Evolutionary conservation across 2,888 invertebrate species (phyloP).

Genomic region (Cryptus armator): DNA sequence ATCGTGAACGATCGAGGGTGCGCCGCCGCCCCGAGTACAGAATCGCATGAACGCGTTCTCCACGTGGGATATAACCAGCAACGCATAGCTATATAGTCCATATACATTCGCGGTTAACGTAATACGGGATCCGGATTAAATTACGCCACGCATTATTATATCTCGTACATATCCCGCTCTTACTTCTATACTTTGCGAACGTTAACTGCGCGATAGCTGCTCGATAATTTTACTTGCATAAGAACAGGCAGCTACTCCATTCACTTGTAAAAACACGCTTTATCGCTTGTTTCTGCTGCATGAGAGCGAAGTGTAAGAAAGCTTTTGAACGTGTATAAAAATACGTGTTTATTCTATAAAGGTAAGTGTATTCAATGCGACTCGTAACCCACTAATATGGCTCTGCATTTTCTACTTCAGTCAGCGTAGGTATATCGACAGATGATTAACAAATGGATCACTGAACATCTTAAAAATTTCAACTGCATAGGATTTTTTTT

Average conservation of each 20-base stretch:
- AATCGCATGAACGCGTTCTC: conserved; percentile 23
- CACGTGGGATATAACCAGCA: not conserved
- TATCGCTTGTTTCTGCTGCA: not conserved
- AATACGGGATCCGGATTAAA: conserved; percentile 58
- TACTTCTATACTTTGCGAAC: conserved; percentile 32
- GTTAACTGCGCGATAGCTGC: conserved; percentile 31
- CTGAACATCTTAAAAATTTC: too few species aligned
- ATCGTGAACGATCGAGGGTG: conserved; percentile 45
- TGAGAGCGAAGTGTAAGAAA: not conserved
- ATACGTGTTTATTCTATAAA: not conserved
- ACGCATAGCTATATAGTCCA: not conserved
- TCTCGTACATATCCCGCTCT: conserved; percentile 30
- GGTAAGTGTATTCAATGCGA: not conserved
- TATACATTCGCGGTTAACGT: conserved; percentile 35
- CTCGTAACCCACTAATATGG: not conserved
- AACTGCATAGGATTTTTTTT: too few species aligned
- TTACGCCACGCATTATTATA: conserved; percentile 47
- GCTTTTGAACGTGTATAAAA: not conserved
- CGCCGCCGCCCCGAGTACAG: conserved; percentile 36
- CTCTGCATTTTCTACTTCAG: not conserved
- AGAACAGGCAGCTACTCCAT: not conserved
- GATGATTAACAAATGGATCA: too few species aligned
- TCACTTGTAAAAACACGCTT: not conserved
- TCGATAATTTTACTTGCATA: conserved; percentile 41
- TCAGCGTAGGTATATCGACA: too few species aligned